Percentiles rank a stretch among this genome's conserved stretches.
Conservation (phyloP, 1,140 invertebrate genomes). For the Condylostylus longicornis region DNA sequence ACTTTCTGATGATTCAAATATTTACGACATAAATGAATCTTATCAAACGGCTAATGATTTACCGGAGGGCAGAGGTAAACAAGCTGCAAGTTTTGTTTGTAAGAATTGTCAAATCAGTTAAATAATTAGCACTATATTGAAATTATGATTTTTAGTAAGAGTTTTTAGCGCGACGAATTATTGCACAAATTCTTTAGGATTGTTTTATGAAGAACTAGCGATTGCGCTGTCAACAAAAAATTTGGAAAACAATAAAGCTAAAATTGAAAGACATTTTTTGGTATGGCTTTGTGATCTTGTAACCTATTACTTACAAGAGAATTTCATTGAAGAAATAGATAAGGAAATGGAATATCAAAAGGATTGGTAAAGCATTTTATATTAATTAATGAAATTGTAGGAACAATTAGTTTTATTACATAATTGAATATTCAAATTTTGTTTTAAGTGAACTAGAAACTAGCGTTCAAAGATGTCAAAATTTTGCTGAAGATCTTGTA, state of each 20-base stretch:
- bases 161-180: slow-evolving; percentile 20
- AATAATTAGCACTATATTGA: neutral
- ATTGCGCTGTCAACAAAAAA: slow-evolving; percentile 33
- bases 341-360: slow-evolving; percentile 11
- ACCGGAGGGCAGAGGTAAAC: slow-evolving; percentile 25
- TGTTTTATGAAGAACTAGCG: slow-evolving; percentile 58
- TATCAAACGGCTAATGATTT: slow-evolving; percentile 19
- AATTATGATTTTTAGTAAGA: slow-evolving; percentile 15
- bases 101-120: slow-evolving; percentile 4
- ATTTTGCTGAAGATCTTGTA: slow-evolving; percentile 31
- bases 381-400: no score
- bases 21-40: slow-evolving; percentile 12
- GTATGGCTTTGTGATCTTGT: slow-evolving; percentile 42
- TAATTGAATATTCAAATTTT: no score
- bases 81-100: slow-evolving; percentile 29
- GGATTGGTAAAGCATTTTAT: neutral
- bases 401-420: no score
- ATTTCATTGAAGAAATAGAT: slow-evolving; percentile 37
- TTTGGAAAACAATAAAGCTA: slow-evolving; percentile 16
- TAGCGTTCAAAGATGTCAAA: slow-evolving; percentile 36
- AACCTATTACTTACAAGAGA: slow-evolving; percentile 42
- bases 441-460: slow-evolving; percentile 32
- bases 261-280: slow-evolving; percentile 43
- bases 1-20: slow-evolving; percentile 6
- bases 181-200: slow-evolving; percentile 38